phyloP scores from a whole-genome alignment of 2,113 vertebrate genomes.

The Delphinapterus leucas region DNA sequence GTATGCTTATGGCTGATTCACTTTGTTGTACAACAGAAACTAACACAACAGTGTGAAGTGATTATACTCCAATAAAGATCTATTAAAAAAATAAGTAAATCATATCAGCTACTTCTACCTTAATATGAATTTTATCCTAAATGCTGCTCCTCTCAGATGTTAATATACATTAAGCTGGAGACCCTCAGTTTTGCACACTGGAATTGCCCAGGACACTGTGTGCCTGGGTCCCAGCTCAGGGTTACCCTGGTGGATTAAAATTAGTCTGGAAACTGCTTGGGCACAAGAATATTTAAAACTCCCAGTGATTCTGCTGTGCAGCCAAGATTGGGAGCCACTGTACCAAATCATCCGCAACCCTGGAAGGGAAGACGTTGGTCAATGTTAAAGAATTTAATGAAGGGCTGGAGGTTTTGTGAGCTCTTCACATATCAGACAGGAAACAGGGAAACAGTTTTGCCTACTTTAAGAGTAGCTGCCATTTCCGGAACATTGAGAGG shows the following conservation, averaged over 20 bases:
- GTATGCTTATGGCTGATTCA: no score
- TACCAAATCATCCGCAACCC: not conserved
- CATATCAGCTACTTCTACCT: not conserved
- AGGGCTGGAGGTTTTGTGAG: not conserved
- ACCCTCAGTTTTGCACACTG: not conserved
- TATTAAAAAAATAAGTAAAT: not conserved
- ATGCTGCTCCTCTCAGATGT: not conserved
- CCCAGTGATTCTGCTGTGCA: not conserved
- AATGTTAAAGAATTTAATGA: not conserved
- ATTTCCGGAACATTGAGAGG: not conserved
- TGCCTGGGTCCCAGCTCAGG: not conserved
- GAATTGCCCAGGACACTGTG: not conserved
- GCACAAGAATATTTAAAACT: not conserved
- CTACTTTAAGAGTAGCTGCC: not conserved
- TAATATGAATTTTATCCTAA: not conserved
- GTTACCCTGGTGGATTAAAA: not conserved
- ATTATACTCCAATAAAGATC: no score
- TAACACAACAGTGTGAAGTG: no score
- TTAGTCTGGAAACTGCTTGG: not conserved
- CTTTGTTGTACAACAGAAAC: no score
- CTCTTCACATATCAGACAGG: not conserved
- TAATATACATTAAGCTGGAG: not conserved
- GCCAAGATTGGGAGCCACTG: not conserved
- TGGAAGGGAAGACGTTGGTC: not conserved
- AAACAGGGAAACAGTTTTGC: not conserved